These are phyloP conservation scores for Manis javanica DNA, from an alignment of 2,797 vertebrate species.

Conservation along the genomic window DNA sequence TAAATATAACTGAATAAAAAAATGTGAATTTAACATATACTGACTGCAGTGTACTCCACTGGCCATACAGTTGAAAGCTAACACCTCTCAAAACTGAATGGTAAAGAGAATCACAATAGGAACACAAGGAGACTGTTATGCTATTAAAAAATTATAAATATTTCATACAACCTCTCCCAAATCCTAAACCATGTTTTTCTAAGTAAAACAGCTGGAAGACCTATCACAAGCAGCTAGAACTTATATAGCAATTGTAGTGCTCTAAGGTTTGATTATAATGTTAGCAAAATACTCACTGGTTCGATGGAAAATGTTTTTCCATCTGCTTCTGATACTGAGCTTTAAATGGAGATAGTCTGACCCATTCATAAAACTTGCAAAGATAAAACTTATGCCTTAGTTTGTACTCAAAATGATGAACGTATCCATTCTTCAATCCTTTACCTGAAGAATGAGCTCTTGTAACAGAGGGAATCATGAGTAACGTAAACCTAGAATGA, in stretches of 20 bases:
- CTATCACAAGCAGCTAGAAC: constrained; percentile 1
- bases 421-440: neutral
- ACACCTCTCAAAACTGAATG: neutral
- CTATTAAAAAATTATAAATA: constrained; percentile 30
- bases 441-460: constrained; percentile 12
- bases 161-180: constrained; percentile 13
- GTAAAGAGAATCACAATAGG: constrained; percentile 39
- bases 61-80: neutral
- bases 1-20: neutral
- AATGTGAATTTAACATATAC: neutral
- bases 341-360: neutral
- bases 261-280: neutral
- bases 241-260: neutral
- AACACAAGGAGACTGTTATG: neutral
- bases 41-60: neutral
- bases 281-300: neutral
- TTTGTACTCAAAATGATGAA: constrained; percentile 39
- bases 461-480: neutral
- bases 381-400: neutral
- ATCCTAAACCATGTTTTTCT: constrained; percentile 28
- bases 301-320: constrained; percentile 16
- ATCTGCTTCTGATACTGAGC: neutral
- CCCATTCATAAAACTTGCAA: constrained; percentile 28
- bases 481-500: neutral
- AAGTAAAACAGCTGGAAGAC: neutral